phyloP scores from a whole-genome alignment of 64 coral and sea anemone genomes.

The Stichodactyla mertensii region DNA sequence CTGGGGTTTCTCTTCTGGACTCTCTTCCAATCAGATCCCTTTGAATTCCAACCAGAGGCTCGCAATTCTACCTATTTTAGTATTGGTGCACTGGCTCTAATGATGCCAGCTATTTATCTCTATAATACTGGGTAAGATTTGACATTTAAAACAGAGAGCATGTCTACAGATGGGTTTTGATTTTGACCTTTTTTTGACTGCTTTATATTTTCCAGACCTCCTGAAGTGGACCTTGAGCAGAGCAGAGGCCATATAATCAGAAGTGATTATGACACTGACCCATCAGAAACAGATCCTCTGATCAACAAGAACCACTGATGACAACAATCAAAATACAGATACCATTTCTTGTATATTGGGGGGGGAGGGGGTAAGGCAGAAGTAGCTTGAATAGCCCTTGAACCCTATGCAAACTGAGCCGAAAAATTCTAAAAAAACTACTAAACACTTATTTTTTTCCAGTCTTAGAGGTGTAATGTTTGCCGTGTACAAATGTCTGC shows the following conservation, averaged over 20 bases:
- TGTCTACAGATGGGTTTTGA: neutral
- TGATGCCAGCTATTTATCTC: constrained; percentile 89
- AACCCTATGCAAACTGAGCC: no score
- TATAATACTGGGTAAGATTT: constrained; percentile 81
- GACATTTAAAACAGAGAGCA: neutral
- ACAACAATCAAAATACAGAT: neutral
- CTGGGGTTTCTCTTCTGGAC: constrained; percentile 95
- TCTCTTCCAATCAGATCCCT: constrained; percentile 71
- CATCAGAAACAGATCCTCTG: neutral
- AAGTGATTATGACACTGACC: neutral
- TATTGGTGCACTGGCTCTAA: constrained; percentile 60
- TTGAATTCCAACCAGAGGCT: constrained; percentile 59
- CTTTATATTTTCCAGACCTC: neutral
- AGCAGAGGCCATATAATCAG: neutral
- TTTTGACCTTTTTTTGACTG: neutral
- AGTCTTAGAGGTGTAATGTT: no score
- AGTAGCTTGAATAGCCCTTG: no score
- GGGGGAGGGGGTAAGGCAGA: no score
- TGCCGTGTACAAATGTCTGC: no score
- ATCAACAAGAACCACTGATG: neutral
- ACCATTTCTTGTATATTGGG: neutral
- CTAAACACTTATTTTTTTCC: no score
- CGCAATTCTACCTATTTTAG: constrained; percentile 84
- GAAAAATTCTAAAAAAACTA: no score
- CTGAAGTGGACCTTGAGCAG: neutral